phyloP scores from a whole-genome alignment of 2,113 vertebrate genomes.

The Anguilla rostrata region DNA sequence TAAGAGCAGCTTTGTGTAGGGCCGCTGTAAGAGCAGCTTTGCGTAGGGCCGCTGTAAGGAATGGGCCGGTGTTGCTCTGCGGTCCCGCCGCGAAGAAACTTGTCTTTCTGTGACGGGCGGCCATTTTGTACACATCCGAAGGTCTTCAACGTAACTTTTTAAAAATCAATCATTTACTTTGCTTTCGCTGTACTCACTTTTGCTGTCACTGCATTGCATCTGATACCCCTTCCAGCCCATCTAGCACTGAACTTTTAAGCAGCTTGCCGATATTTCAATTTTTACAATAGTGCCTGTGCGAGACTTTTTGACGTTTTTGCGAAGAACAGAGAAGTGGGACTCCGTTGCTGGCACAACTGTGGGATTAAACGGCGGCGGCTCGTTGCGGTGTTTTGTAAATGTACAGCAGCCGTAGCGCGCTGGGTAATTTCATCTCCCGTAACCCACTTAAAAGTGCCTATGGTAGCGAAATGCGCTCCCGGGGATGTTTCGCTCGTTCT shows the following conservation, averaged over 20 bases:
- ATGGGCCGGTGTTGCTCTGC: not conserved
- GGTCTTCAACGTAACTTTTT: constrained; percentile 39
- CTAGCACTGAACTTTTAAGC: not conserved
- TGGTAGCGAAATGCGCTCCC: constrained; percentile 37
- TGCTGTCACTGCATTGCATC: not conserved
- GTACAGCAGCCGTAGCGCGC: constrained; percentile 9
- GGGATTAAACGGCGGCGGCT: not conserved
- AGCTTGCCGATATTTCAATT: not conserved
- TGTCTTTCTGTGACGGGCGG: constrained; percentile 29
- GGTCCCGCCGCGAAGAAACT: not conserved
- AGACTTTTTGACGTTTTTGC: not conserved
- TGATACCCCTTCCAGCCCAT: not conserved
- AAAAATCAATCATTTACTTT: constrained; percentile 17
- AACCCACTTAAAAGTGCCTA: constrained; percentile 23
- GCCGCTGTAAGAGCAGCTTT: not conserved
- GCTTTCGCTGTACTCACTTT: not conserved
- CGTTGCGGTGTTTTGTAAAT: constrained; percentile 25
- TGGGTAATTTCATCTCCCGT: constrained; percentile 38
- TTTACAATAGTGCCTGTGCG: not conserved
- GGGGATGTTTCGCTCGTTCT: not conserved
- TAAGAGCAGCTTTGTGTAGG: too few species aligned
- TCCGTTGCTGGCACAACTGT: not conserved
- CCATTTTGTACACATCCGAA: constrained; percentile 15
- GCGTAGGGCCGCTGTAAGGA: constrained; percentile 1
- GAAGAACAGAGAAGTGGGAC: not conserved